These are phyloP conservation scores for Drosophila ustulata DNA, from an alignment of 2,888 invertebrate species.

Conservation along the genomic window DNA sequence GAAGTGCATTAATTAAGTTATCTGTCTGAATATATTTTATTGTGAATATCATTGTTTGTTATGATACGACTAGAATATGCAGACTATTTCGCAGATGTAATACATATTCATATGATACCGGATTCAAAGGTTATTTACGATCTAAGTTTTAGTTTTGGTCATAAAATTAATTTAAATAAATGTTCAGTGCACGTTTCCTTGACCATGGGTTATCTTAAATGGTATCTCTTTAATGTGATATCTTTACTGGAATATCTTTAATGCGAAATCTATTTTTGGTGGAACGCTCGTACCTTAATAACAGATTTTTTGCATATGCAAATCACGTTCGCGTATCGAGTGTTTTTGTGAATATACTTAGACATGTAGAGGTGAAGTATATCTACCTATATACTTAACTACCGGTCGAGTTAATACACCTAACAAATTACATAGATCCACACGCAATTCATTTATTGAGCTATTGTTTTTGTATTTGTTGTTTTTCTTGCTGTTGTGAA, in stretches of 20 bases:
- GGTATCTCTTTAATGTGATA: constrained; percentile 29
- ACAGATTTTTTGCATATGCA: constrained; percentile 15
- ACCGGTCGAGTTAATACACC: constrained; percentile 36
- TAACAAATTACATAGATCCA: constrained; percentile 10
- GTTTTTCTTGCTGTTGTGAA: background rate
- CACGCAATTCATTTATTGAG: constrained; percentile 30
- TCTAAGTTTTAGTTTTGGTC: constrained; percentile 3
- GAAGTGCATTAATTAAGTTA: constrained; percentile 20
- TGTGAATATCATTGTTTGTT: constrained; percentile 2
- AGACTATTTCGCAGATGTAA: constrained; percentile 11
- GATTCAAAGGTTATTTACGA: constrained; percentile 23
- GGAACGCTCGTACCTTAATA: constrained; percentile 3
- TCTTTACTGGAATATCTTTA: constrained; percentile 30
- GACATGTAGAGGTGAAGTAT: background rate
- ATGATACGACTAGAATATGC: background rate
- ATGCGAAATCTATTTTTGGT: constrained; percentile 42
- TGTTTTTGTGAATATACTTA: constrained; percentile 2
- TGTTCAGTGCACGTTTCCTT: constrained; percentile 11
- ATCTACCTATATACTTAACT: constrained; percentile 28
- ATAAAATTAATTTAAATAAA: constrained; percentile 28
- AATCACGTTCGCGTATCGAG: constrained; percentile 34
- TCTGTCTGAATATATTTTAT: constrained; percentile 14
- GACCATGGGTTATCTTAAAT: constrained; percentile 24
- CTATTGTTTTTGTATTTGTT: constrained; percentile 11
- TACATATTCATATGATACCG: constrained; percentile 12